Percentiles rank a stretch among this genome's conserved stretches.
These are phyloP conservation scores for Bombus soroeensis DNA, from an alignment of 1,140 invertebrate species.

Conservation along the genomic window DNA sequence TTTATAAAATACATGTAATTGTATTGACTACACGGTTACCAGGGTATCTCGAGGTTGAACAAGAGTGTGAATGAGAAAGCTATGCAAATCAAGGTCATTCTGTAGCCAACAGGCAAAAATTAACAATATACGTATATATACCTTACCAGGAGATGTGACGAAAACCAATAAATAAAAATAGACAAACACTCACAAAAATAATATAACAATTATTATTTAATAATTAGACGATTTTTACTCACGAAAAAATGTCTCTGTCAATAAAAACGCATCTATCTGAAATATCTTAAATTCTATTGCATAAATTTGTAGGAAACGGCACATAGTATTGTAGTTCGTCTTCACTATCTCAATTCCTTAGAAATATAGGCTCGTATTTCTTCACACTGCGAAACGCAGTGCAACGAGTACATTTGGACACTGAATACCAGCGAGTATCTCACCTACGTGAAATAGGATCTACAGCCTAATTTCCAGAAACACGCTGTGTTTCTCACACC, in stretches of 20 bases:
- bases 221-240: not conserved
- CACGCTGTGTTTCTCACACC: not conserved
- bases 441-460: not conserved
- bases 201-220: not conserved
- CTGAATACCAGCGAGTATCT: not conserved
- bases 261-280: not conserved
- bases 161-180: not conserved
- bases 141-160: too few species aligned
- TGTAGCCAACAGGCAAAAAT: too few species aligned
- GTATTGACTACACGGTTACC: too few species aligned
- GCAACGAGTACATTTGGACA: not conserved
- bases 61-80: too few species aligned
- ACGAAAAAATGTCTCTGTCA: not conserved
- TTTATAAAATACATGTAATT: too few species aligned
- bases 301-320: not conserved
- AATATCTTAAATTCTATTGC: not conserved
- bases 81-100: too few species aligned
- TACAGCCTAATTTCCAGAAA: constrained; percentile 26
- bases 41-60: too few species aligned
- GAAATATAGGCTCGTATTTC: not conserved
- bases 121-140: too few species aligned
- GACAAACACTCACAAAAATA: not conserved
- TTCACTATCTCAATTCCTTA: too few species aligned
- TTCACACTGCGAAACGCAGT: not conserved
- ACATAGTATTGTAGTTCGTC: not conserved